Conservation (phyloP, 2,888 invertebrate species). For the Eupithecia abbreviata region DNA sequence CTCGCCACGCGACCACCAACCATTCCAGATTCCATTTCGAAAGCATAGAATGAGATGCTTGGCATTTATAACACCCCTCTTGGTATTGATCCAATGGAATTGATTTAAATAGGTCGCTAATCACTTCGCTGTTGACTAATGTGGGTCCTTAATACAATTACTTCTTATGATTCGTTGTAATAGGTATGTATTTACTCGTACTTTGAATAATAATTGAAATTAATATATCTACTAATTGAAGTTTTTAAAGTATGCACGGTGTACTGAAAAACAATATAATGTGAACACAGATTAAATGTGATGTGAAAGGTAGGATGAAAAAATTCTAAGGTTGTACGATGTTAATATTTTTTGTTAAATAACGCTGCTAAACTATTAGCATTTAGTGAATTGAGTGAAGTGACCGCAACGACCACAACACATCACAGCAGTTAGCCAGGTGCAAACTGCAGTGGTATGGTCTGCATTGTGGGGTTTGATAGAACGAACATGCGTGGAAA, state of each 20-base stretch:
- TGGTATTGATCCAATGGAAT: slow-evolving; percentile 19
- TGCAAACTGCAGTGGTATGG: slow-evolving; percentile 14
- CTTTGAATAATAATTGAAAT: not conserved
- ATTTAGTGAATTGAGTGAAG: slow-evolving; percentile 54
- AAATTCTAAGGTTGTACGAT: not conserved
- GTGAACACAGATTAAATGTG: not conserved
- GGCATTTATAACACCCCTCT: slow-evolving; percentile 18
- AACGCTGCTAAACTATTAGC: slow-evolving; percentile 28
- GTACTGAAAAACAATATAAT: not conserved
- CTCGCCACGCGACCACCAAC: slow-evolving; percentile 77
- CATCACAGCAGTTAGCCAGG: slow-evolving; percentile 31
- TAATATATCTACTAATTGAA: too few species aligned
- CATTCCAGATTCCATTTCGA: slow-evolving; percentile 40
- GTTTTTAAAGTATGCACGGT: not conserved
- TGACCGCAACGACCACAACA: slow-evolving; percentile 63
- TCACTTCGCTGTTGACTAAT: slow-evolving; percentile 3
- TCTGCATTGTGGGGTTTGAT: not conserved
- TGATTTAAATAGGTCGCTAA: slow-evolving; percentile 13
- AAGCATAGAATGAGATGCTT: slow-evolving; percentile 27
- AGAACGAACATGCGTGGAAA: not conserved
- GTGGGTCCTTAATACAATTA: not conserved
- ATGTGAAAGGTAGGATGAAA: not conserved
- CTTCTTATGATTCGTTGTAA: slow-evolving; percentile 5
- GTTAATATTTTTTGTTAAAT: not conserved
- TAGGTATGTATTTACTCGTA: not conserved